Base-by-base conservation (phyloP, 1,140 invertebrate species). In the Drosophila funebris region DNA sequence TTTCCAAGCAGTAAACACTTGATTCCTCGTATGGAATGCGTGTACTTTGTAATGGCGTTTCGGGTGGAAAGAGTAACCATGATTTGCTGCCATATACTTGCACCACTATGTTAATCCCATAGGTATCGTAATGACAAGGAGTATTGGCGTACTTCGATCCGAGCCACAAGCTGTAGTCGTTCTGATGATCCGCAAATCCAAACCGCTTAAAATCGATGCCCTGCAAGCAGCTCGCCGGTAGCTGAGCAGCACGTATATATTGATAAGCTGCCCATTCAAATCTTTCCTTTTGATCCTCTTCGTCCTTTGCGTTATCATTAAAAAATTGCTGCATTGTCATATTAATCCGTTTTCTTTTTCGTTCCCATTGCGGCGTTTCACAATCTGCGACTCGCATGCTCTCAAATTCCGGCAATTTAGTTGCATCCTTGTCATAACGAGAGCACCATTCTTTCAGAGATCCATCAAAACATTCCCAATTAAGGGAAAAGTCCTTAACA, bases 21-120 rank as follows among this genome's bases (percentile, higher is more conserved):
- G 98, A 99, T 91, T 99, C 98, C 93, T 99, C 98, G 93, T 98
- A 99, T 11, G 98, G 98, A 63, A 99, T 94, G 90, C 98, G 94
- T 7, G 96, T 97, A 61, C 97, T 95, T 78, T 95, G 94, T 62
- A 99, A 92, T 39, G 93, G 94, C 37, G 96, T 94, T 66, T 94
- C 93, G 13, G 97, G 97, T 11, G 97, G 96, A 92, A 98, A 99
- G n/a, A 99, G 92, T 20, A 98, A 92, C 98, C 98, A 99, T 57
- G 94, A 93, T 92, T 99, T 99, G 78, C 97, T 97, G 87, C 98
- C 98, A 93, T 94, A 93, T 54, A 98, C 92, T 93, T 99, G 98
- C 48, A 95, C 95, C 16, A 99, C 95, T 82, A 99, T 94, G 93
- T 99, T 99, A 77, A 94, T 97, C 0, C 97, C 98, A 93, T 99